Evolutionary conservation across 2,113 vertebrate genomes (phyloP), one percentile per base, ranked within the genome.

Genomic region (Genyomyrus donnyi): DNA sequence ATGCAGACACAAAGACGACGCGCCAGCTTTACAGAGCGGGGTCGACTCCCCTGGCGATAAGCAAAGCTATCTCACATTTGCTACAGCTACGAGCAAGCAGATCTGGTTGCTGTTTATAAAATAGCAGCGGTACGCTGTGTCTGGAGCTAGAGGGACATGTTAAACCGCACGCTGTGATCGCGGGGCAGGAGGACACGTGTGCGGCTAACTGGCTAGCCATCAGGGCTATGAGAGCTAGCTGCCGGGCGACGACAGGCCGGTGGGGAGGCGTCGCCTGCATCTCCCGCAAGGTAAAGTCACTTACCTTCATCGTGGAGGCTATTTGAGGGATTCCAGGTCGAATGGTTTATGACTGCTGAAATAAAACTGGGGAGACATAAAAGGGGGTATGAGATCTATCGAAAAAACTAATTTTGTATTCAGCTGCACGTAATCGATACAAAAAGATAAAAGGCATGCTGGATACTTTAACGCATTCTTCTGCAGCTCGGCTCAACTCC

Each of bases 271-370:
- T 94, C 94, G 93, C 94, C 94, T 92, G 93, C 93, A 93, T 91
- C 93, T 95, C 94, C 90, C 85, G 90, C 84, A 91, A 24, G 80
- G 70, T 90, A 56, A 87, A 91, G 87, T 88, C 89, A 94, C 97
- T 96, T 96, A 99, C 98, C 98, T 99, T 99, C 98, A 99, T 99
- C 95, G 97, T 87, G 91, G 74, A 91, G 96, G 96, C 93, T 98
- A 97, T 95, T 95, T 93, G 96, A 97, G 95, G 96, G 96, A 96
- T 97, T 98, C 98, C 98, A 98, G 98, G 96, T 97, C 97, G 93
- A 92, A 94, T 93, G 93, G 93, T 95, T 27, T 95, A 89, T 90
- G 92, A 90, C 94, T 91, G 90, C 95, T 96, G 94, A 58, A 94
- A 96, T 49, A 56, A 56, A 92, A 91, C 56, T 89, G 62, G 39